A percentile compares a stretch with the other conserved stretches of the same genome.
phyloP scores from a whole-genome alignment of 2,888 invertebrate species.

The Andrena haemorrhoa region DNA sequence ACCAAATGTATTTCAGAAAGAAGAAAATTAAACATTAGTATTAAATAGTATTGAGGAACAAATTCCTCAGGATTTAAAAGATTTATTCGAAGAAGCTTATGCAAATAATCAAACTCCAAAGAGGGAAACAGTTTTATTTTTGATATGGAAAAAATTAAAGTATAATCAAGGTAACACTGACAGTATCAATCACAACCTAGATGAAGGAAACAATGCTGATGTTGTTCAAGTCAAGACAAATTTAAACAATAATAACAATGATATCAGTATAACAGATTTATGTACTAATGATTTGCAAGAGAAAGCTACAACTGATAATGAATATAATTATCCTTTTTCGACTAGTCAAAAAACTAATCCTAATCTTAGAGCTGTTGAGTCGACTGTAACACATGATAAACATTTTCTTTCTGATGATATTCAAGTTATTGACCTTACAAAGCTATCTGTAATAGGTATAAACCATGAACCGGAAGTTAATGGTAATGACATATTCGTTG shows the following conservation, averaged over 20 bases:
- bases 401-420: background rate
- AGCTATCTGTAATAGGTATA: background rate
- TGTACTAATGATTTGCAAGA: background rate
- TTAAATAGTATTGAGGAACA: constrained; percentile 3
- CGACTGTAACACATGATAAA: background rate
- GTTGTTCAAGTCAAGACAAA: background rate
- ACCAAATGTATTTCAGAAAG: constrained; percentile 5
- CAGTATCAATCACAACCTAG: background rate
- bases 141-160: constrained; percentile 5
- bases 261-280: constrained; percentile 2
- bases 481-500: too few relatives aligned
- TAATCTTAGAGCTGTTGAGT: background rate
- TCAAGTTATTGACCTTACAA: background rate
- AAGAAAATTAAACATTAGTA: background rate
- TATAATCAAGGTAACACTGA: constrained; percentile 5
- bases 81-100: constrained; percentile 2
- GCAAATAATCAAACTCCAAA: constrained; percentile 1
- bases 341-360: background rate
- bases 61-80: background rate
- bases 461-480: too few relatives aligned
- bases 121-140: background rate
- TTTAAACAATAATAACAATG: constrained; percentile 1
- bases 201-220: background rate
- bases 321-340: background rate
- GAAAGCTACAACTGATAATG: background rate